Conservation (phyloP, 2,797 vertebrate genomes). For the Mormyrus proboscirostris region DNA sequence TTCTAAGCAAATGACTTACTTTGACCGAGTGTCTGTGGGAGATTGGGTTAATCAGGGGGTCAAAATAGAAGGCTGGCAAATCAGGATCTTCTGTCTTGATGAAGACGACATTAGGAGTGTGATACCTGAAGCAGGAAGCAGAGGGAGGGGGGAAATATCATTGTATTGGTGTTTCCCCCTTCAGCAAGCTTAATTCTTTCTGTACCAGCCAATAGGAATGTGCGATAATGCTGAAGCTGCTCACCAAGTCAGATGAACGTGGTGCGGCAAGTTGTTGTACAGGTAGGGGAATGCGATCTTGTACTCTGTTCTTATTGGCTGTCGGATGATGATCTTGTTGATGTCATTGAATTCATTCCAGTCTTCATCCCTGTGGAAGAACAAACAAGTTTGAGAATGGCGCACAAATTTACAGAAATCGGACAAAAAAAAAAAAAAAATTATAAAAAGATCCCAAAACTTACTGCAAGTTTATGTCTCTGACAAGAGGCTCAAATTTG, state of each 20-base stretch:
- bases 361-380: constrained; percentile 83
- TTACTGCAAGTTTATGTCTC: constrained; percentile 98
- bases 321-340: constrained; percentile 98
- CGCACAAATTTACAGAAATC: background rate
- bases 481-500: constrained; percentile 95
- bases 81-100: constrained; percentile 99
- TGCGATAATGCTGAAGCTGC: background rate
- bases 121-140: constrained; percentile 71
- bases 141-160: background rate
- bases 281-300: constrained; percentile 97
- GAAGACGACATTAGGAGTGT: constrained; percentile 96
- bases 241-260: constrained; percentile 96
- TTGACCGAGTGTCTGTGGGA: constrained; percentile 98
- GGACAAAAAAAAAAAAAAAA: background rate
- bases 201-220: background rate
- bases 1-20: constrained; percentile 52
- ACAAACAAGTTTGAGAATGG: background rate
- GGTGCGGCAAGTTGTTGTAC: constrained; percentile 97
- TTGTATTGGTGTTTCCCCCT: background rate
- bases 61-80: constrained; percentile 97
- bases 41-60: constrained; percentile 97
- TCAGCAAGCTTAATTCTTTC: constrained; percentile 16
- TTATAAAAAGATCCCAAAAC: constrained; percentile 32
- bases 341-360: constrained; percentile 99
- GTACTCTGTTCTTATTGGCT: constrained; percentile 96